phyloP scores from a whole-genome alignment of 2,888 invertebrate species.

The Epistrophe grossulariae region DNA sequence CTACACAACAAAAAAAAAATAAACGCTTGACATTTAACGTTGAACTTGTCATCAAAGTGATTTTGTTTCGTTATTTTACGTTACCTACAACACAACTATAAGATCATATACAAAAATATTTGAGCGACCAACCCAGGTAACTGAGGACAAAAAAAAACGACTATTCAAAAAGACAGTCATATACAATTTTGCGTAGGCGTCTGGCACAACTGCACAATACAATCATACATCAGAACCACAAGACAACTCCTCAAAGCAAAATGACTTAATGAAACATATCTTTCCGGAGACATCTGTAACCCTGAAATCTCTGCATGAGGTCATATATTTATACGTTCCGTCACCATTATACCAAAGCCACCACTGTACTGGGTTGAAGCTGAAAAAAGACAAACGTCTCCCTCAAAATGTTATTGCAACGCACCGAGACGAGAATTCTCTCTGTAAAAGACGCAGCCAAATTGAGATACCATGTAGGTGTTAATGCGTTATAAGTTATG shows the following conservation, averaged over 20 bases:
- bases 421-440: constrained; percentile 27
- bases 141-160: constrained; percentile 17
- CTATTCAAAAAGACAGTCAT: constrained; percentile 32
- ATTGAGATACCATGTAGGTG: constrained; percentile 75
- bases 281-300: constrained; percentile 73
- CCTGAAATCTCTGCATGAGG: constrained; percentile 75
- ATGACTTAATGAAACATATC: constrained; percentile 75
- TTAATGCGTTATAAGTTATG: constrained; percentile 76
- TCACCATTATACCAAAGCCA: constrained; percentile 16
- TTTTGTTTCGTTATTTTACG: constrained; percentile 20
- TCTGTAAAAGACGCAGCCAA: constrained; percentile 56
- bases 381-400: neutral
- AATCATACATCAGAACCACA: constrained; percentile 44
- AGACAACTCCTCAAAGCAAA: constrained; percentile 60
- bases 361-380: neutral
- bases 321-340: too few relatives aligned
- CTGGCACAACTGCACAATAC: constrained; percentile 69
- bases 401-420: constrained; percentile 20
- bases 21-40: constrained; percentile 23
- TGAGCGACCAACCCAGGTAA: constrained; percentile 59
- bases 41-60: constrained; percentile 42
- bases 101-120: constrained; percentile 24
- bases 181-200: constrained; percentile 57
- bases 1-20: neutral
- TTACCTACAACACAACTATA: neutral